Percentiles rank a stretch among this genome's conserved stretches.
Evolutionary conservation across 2,113 vertebrate species (phyloP).

Genomic region (Elephas maximus): DNA sequence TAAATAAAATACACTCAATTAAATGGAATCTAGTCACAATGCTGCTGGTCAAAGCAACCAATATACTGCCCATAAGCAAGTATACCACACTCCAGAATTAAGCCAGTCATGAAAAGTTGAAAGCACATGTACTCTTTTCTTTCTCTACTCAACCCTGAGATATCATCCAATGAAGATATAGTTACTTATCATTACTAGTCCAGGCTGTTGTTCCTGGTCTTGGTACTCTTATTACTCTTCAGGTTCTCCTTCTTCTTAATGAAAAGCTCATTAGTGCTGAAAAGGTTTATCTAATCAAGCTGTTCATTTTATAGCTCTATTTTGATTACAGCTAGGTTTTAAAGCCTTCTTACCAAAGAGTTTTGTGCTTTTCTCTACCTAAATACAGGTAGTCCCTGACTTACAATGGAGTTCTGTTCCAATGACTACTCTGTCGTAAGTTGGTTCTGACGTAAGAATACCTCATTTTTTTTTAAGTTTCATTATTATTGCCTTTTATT

Average conservation of each 20-base stretch:
- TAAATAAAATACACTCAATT: conserved; percentile 49
- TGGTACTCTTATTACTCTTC: background rate
- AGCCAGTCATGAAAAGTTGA: background rate
- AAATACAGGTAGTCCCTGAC: background rate
- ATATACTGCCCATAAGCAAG: background rate
- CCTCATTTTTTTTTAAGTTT: too few species aligned
- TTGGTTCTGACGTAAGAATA: too few species aligned
- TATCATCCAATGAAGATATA: background rate
- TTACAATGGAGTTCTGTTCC: background rate
- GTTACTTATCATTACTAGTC: background rate
- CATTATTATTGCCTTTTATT: too few species aligned
- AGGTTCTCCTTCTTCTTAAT: conserved; percentile 1
- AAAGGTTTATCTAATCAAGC: conserved; percentile 26
- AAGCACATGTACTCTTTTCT: background rate
- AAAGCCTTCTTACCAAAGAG: background rate
- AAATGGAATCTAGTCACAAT: conserved; percentile 31
- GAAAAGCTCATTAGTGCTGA: conserved; percentile 30
- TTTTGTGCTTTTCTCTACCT: background rate
- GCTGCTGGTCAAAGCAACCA: background rate
- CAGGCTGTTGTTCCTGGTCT: background rate
- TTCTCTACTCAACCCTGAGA: background rate
- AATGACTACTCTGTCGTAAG: too few species aligned
- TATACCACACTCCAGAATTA: background rate
- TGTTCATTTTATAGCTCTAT: background rate
- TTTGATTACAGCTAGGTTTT: background rate